Evolutionary conservation across 2,113 vertebrate species (phyloP), one percentile per base, ranked within the genome.

Genomic region (Bubo bubo): DNA sequence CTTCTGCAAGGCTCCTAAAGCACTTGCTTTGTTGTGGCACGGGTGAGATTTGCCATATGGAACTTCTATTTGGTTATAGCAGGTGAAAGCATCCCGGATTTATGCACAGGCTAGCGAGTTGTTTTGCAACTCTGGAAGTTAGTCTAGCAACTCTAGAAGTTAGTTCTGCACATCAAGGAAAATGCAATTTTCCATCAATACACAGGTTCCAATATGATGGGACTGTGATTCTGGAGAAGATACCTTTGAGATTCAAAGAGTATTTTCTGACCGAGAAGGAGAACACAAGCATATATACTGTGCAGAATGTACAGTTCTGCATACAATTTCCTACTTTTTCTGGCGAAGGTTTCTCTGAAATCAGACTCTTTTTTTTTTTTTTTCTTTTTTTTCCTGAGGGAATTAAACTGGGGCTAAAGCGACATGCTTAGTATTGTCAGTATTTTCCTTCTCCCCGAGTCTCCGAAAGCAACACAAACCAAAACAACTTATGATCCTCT

Each of bases 371-470:
- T 4, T 5, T 53, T 30, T 17, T 5, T 20, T 14, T 35, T 10
- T 26, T 35, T n/a, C n/a, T n/a, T 18, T 12, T 47, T 23, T 11
- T 13, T 2, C 9, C 27, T 0, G 6, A 19, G 10, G 15, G 30
- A 76, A 43, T 58, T 17, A 49, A 52, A 63, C 18, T 17, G 6
- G 4, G 15, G 17, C 18, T 24, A 79, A 92, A 79, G 5, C 22
- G 71, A 28, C 13, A 9, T 6, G 1, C 21, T 47, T 60, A 49
- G 18, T 8, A 34, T 53, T 66, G 3, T 45, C 24, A 63, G 1
- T 32, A n/a, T 80, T 93, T 88, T 49, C 7, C 27, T 86, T 83
- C 30, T 83, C 8, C 12, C 9, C 1, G 6, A 27, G 12, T 55
- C 22, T n/a, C 13, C 8, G 53, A 71, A 81, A 74, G 21, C 68